Evolutionary conservation across 2,888 invertebrate genomes (phyloP).

Genomic region (Watsonalla cultraria): DNA sequence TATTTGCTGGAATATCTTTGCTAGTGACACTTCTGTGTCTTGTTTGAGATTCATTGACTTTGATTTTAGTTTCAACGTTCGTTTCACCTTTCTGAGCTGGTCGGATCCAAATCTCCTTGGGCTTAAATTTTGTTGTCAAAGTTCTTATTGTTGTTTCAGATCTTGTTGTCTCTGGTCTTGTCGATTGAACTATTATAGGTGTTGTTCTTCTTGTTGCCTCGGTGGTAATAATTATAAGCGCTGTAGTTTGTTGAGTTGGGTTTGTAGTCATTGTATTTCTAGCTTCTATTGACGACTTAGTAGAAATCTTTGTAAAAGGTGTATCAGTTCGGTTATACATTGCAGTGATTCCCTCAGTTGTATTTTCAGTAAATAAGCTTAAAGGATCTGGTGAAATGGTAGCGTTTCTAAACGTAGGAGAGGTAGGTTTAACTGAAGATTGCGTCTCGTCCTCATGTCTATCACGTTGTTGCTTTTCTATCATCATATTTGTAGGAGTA

Average conservation of each 20-base stretch:
- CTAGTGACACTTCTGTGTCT: constrained; percentile 45
- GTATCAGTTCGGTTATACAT: constrained; percentile 36
- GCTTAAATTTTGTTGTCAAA: constrained; percentile 63
- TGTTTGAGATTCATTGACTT: constrained; percentile 39
- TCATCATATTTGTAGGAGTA: neutral
- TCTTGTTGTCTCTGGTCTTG: constrained; percentile 33
- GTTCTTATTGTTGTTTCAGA: constrained; percentile 44
- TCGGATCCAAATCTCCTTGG: constrained; percentile 74
- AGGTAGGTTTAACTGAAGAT: constrained; percentile 4
- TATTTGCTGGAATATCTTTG: constrained; percentile 44
- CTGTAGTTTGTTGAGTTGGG: constrained; percentile 10
- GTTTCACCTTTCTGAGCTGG: constrained; percentile 74
- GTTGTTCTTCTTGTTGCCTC: constrained; percentile 10
- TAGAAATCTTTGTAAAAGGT: constrained; percentile 11
- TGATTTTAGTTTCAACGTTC: constrained; percentile 47
- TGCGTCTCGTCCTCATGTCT: no score
- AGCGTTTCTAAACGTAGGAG: constrained; percentile 10
- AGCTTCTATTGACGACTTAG: constrained; percentile 10
- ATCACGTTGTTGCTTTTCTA: neutral
- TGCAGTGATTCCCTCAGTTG: constrained; percentile 19
- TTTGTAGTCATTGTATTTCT: constrained; percentile 14
- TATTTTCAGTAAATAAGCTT: constrained; percentile 3
- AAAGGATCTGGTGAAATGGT: constrained; percentile 4
- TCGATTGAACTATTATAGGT: constrained; percentile 17
- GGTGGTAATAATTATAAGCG: constrained; percentile 2